These are phyloP conservation scores for Vollenhovia emeryi DNA, from an alignment of 1,140 invertebrate species.

Conservation along the genomic window DNA sequence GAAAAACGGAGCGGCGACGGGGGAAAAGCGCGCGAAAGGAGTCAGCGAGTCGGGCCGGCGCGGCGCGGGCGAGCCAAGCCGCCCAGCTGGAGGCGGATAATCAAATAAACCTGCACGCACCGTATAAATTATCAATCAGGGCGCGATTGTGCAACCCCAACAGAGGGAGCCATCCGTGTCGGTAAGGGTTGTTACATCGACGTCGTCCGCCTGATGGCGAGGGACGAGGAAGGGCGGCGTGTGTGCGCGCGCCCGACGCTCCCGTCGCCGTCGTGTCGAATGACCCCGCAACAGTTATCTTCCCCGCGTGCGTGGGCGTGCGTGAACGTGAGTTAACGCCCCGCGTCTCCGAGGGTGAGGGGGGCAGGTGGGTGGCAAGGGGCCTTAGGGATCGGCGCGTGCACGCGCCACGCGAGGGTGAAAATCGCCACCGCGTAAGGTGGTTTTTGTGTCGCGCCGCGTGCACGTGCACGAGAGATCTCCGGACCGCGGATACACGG, in stretches of 20 bases:
- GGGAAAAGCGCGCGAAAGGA: slow-evolving; percentile 42
- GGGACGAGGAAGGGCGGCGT: slow-evolving; percentile 43
- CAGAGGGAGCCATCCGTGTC: slow-evolving; percentile 77
- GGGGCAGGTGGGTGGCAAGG: not conserved
- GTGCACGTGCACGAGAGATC: slow-evolving; percentile 54
- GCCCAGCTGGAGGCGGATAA: slow-evolving; percentile 78
- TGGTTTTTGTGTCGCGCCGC: slow-evolving; percentile 44
- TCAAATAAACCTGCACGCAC: slow-evolving; percentile 85
- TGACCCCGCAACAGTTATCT: slow-evolving; percentile 79
- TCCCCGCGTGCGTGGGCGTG: slow-evolving; percentile 78
- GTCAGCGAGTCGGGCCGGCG: slow-evolving; percentile 35
- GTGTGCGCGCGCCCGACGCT: slow-evolving; percentile 66
- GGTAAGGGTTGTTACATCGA: slow-evolving; percentile 81
- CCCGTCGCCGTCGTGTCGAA: slow-evolving; percentile 70
- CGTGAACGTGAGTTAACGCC: slow-evolving; percentile 75
- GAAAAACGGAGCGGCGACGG: not conserved
- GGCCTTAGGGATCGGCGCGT: slow-evolving; percentile 5
- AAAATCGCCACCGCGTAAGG: slow-evolving; percentile 54
- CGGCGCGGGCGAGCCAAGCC: slow-evolving; percentile 36
- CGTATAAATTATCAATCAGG: slow-evolving; percentile 86
- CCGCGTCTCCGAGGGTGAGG: slow-evolving; percentile 6
- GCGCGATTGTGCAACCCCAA: slow-evolving; percentile 84
- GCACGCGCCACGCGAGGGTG: not conserved
- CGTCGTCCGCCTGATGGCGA: slow-evolving; percentile 17
- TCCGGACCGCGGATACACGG: slow-evolving; percentile 13